A percentile compares a stretch with the other conserved stretches of the same genome.
These are phyloP conservation scores for Triops cancriformis DNA, from an alignment of 1,140 invertebrate species.

Conservation along the genomic window DNA sequence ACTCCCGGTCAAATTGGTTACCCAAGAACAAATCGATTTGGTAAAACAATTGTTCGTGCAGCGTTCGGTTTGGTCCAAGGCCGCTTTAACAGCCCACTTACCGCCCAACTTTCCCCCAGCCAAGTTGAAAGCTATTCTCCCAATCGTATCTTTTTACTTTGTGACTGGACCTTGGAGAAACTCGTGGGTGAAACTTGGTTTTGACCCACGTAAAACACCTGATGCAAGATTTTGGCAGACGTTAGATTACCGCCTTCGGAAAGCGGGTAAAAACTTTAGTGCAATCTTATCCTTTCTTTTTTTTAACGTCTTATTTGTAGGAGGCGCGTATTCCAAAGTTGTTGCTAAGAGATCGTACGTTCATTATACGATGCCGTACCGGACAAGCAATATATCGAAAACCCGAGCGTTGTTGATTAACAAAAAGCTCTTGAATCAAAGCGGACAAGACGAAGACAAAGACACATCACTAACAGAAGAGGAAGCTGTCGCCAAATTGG, in stretches of 20 bases:
- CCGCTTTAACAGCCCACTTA: slow-evolving; percentile 53
- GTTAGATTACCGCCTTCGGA: slow-evolving; percentile 72
- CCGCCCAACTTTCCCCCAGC: slow-evolving; percentile 50
- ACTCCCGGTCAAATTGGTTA: slow-evolving; percentile 44
- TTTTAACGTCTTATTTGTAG: slow-evolving; percentile 35
- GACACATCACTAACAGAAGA: slow-evolving; percentile 18
- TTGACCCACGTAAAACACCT: slow-evolving; percentile 75
- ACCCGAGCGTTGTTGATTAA: slow-evolving; percentile 41
- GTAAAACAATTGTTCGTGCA: slow-evolving; percentile 41
- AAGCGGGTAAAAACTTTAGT: not conserved
- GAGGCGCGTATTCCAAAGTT: slow-evolving; percentile 47
- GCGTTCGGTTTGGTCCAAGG: slow-evolving; percentile 75
- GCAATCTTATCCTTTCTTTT: not conserved
- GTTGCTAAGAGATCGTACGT: slow-evolving; percentile 48
- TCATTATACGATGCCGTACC: slow-evolving; percentile 46
- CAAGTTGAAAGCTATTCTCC: slow-evolving; percentile 67
- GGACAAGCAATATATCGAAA: slow-evolving; percentile 40
- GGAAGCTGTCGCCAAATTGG: slow-evolving; percentile 33
- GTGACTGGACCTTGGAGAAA: slow-evolving; percentile 78
- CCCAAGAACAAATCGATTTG: slow-evolving; percentile 40
- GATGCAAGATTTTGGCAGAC: slow-evolving; percentile 65
- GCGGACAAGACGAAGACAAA: slow-evolving; percentile 35
- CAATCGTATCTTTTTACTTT: slow-evolving; percentile 73
- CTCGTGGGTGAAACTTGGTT: slow-evolving; percentile 74
- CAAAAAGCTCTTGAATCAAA: slow-evolving; percentile 34